Evolutionary conservation across 2,888 invertebrate genomes (phyloP), one percentile per base, ranked within the genome.

Genomic region (Lepidochrysops patricia): DNA sequence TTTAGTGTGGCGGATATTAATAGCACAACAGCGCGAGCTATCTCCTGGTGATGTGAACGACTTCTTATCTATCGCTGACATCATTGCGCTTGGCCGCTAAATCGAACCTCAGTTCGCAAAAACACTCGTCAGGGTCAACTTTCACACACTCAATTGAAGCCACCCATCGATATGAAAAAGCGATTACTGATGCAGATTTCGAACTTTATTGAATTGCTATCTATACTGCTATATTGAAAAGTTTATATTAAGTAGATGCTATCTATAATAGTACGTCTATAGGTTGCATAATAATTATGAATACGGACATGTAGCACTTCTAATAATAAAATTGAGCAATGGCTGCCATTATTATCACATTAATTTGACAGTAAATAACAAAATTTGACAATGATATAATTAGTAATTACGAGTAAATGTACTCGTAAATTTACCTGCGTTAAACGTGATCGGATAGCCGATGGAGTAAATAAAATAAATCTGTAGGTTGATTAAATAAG

Each of bases 1-100:
- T 29, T 52, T 27, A 52, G 52, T 52, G 27, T 52, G 52, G 15
- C 52, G 52, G 15, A 7, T 27, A 15, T 9, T 15, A 52, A 52
- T 52, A 52, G 52, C 27, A 26, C 29, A 15, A 15, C 29, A 52
- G 50, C 50, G 26, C 23, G 29, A 29, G 15, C 54, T 13, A 29
- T 15, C 54, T 13, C 32, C 19, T 52, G 15, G 32, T 19, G 32
- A 29, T 54, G 54, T 54, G 54, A 54, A 29, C 29, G 54, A 32
- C 54, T 29, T 29, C 54, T 54, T 54, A 54, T 54, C 54, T 54
- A 29, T 29, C 32, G 54, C 15, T 32, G 54, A 29, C 54, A 54
- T 54, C 27, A 29, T 43, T 12, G 19, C 29, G 27, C 54, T 26
- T 50, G 50, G 25, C 26, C 50, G 50, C 50, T 26, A 50, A 50